A percentile compares a stretch with the other conserved stretches of the same genome.
Evolutionary conservation across 2,888 invertebrate species (phyloP).

Genomic region (Orchestes rusci): DNA sequence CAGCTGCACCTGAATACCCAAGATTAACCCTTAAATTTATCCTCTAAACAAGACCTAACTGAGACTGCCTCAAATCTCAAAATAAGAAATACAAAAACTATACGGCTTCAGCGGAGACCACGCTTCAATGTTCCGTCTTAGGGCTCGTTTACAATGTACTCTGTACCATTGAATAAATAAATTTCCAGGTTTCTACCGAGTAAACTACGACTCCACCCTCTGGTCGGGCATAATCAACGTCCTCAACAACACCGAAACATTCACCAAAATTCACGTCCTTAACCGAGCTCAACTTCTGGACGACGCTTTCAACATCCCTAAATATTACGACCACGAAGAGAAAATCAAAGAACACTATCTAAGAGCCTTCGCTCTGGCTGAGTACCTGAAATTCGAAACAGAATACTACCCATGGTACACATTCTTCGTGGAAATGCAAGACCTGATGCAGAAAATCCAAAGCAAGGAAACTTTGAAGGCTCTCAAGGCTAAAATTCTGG

Average conservation of each 20-base stretch:
- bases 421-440: slow-evolving; percentile 48
- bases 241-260: slow-evolving; percentile 40
- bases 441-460: slow-evolving; percentile 25
- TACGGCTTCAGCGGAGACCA: no score
- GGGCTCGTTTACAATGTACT: no score
- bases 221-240: slow-evolving; percentile 44
- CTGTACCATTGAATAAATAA: no score
- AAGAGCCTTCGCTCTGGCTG: slow-evolving; percentile 57
- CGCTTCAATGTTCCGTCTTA: no score
- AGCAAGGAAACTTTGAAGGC: slow-evolving; percentile 18
- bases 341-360: slow-evolving; percentile 42
- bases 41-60: no score
- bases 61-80: no score
- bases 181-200: slow-evolving; percentile 57
- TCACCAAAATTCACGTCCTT: slow-evolving; percentile 51
- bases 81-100: no score
- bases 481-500: slow-evolving; percentile 19
- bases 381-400: slow-evolving; percentile 61
- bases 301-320: slow-evolving; percentile 70
- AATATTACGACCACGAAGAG: slow-evolving; percentile 46
- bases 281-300: slow-evolving; percentile 74
- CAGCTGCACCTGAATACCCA: no score
- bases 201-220: slow-evolving; percentile 55
- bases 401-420: slow-evolving; percentile 76
- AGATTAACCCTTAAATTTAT: no score